These are phyloP conservation scores for Hemicrepidius hirtus DNA, from an alignment of 2,888 invertebrate genomes.

Conservation along the genomic window DNA sequence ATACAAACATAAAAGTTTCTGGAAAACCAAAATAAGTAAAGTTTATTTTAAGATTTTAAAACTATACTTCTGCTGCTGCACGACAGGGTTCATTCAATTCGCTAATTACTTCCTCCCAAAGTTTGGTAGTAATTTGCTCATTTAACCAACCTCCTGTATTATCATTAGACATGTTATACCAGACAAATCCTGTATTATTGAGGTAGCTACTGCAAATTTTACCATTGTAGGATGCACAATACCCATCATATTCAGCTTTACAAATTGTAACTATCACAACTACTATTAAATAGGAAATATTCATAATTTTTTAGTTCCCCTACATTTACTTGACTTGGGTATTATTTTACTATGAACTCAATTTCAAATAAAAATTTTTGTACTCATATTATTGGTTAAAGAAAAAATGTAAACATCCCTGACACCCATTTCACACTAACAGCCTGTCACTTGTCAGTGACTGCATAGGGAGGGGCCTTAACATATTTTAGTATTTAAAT, in stretches of 20 bases:
- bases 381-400: slow-evolving; percentile 19
- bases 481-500: no score
- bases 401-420: slow-evolving; percentile 9
- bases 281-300: slow-evolving; percentile 20
- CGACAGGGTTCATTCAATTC: slow-evolving; percentile 89
- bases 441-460: no score
- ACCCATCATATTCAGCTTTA: slow-evolving; percentile 72
- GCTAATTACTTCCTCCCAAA: slow-evolving; percentile 91
- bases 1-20: slow-evolving; percentile 92
- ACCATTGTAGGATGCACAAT: slow-evolving; percentile 92
- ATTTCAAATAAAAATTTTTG: neutral
- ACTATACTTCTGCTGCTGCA: slow-evolving; percentile 86
- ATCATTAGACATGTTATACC: slow-evolving; percentile 72
- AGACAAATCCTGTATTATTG: slow-evolving; percentile 73
- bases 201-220: slow-evolving; percentile 75
- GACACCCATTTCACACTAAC: neutral
- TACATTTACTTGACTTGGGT: neutral
- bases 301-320: slow-evolving; percentile 29
- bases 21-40: slow-evolving; percentile 1
- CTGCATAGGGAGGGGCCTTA: no score
- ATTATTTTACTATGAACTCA: neutral
- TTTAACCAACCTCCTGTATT: slow-evolving; percentile 85
- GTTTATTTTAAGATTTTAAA: slow-evolving; percentile 2
- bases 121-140: slow-evolving; percentile 86
- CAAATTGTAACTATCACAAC: slow-evolving; percentile 28